A percentile compares a stretch with the other conserved stretches of the same genome.
Conservation (phyloP, 2,113 vertebrate species). For the Zootoca vivipara region DNA sequence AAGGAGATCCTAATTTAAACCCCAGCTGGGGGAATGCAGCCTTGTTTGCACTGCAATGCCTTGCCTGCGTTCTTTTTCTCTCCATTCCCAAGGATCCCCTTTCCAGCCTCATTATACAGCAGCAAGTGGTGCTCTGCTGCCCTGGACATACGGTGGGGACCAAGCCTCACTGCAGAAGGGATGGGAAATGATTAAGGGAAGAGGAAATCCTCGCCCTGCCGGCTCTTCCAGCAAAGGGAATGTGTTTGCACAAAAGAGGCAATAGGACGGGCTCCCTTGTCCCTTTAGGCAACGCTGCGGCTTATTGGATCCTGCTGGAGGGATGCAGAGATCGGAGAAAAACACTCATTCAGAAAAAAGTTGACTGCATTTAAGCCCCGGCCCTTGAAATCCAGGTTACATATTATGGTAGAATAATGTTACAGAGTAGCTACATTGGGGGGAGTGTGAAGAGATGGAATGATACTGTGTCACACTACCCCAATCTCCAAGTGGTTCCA, state of each 20-base stretch:
- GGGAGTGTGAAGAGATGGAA: too few species aligned
- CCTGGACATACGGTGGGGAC: not conserved
- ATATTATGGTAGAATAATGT: not conserved
- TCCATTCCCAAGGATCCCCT: not conserved
- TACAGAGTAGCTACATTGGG: too few species aligned
- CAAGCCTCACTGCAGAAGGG: not conserved
- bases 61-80: not conserved
- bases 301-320: not conserved
- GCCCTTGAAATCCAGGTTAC: not conserved
- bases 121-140: not conserved
- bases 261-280: not conserved
- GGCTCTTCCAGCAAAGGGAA: not conserved
- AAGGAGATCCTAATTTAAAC: not conserved
- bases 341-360: not conserved
- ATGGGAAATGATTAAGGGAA: too few species aligned
- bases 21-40: not conserved
- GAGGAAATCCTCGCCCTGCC: not conserved
- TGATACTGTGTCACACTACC: too few species aligned
- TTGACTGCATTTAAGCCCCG: not conserved
- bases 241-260: not conserved
- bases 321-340: not conserved
- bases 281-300: not conserved
- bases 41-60: too few species aligned
- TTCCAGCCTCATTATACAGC: not conserved
- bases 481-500: too few species aligned